phyloP scores from a whole-genome alignment of 2,888 invertebrate genomes.

The Chymomyza amoena region DNA sequence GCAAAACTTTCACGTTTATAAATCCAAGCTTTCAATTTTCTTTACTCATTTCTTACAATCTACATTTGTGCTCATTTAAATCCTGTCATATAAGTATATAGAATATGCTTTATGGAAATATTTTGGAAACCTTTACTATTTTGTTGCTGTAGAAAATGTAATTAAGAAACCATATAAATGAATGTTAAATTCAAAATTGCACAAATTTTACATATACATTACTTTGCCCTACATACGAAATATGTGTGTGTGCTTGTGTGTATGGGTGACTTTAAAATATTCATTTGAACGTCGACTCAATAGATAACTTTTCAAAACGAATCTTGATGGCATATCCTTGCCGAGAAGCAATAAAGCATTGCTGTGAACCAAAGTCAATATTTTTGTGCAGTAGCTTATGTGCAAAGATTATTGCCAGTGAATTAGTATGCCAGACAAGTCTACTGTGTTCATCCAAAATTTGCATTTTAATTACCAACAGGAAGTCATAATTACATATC shows the following conservation, averaged over 20 bases:
- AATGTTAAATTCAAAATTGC: slow-evolving; percentile 69
- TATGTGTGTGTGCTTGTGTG: slow-evolving; percentile 18
- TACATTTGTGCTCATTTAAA: slow-evolving; percentile 46
- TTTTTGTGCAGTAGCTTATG: not conserved
- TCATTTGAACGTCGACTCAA: slow-evolving; percentile 52
- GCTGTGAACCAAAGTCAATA: not conserved
- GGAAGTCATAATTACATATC: slow-evolving; percentile 66
- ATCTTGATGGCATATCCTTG: not conserved
- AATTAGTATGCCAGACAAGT: slow-evolving; percentile 47
- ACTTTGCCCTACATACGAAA: not conserved
- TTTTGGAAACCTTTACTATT: too few relatives aligned
- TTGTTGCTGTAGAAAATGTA: slow-evolving; percentile 51
- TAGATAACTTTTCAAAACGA: not conserved
- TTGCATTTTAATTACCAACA: slow-evolving; percentile 69
- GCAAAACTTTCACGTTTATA: slow-evolving; percentile 66
- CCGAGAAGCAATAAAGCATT: too few relatives aligned
- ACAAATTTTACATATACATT: slow-evolving; percentile 61
- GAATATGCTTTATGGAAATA: slow-evolving; percentile 58
- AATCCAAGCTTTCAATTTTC: slow-evolving; percentile 74
- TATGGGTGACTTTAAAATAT: slow-evolving; percentile 62
- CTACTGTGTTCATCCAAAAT: slow-evolving; percentile 34
- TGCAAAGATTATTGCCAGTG: not conserved
- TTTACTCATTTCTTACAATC: slow-evolving; percentile 2
- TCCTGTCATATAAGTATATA: slow-evolving; percentile 38
- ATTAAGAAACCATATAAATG: slow-evolving; percentile 70